Evolutionary conservation across 2,888 invertebrate genomes (phyloP).

Genomic region (Papilio demoleus): DNA sequence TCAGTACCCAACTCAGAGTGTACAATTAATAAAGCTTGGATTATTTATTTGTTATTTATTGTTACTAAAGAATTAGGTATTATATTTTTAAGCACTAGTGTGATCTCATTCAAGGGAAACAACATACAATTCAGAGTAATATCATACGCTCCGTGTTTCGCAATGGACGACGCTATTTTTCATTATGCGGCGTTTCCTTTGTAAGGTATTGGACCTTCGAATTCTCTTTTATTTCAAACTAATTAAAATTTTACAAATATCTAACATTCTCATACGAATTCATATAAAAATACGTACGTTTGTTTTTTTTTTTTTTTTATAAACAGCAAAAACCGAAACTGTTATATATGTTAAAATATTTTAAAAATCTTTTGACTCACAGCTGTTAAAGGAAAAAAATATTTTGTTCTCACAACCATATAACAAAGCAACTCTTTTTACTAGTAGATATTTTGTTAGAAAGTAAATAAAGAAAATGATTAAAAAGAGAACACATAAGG

Average conservation of each 20-base stretch:
- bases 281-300: background rate
- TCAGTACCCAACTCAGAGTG: no score
- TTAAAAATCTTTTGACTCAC: no score
- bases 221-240: conserved; percentile 4
- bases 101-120: conserved; percentile 18
- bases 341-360: no score
- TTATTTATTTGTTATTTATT: background rate
- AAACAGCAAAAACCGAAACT: background rate
- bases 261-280: background rate
- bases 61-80: conserved; percentile 1
- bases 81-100: background rate
- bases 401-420: no score
- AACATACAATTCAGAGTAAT: conserved; percentile 21
- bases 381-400: no score
- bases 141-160: conserved; percentile 16
- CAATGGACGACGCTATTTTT: conserved; percentile 13
- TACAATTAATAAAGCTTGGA: no score
- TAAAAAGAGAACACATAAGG: no score
- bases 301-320: no score
- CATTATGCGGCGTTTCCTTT: conserved; percentile 24
- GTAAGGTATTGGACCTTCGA: conserved; percentile 16
- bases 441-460: no score
- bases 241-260: background rate
- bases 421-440: no score
- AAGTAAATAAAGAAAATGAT: no score